Evolutionary conservation across 2,888 invertebrate species (phyloP), one percentile per base, ranked within the genome.

Genomic region (Clistopyga incitator): DNA sequence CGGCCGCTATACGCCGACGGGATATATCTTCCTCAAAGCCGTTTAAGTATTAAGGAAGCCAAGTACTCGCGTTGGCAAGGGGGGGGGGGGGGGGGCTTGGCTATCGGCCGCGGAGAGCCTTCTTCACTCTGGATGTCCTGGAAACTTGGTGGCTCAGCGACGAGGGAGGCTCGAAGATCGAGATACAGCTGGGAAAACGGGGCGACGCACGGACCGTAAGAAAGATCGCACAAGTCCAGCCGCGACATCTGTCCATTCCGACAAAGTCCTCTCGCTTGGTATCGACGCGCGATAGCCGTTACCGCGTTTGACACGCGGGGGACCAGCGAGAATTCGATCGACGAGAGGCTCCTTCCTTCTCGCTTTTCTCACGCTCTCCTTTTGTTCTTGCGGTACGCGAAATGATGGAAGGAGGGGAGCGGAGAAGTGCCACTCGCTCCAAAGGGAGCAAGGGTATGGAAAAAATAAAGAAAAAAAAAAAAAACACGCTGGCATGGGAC

Each of bases 311-410:
- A 54, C 23, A 71, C 29, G 15, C 50, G 13, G 20, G 29, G 18
- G 20, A 29, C 15, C 38, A 47, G 47, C 29, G 1, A 38, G 42
- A 74, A 70, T 64, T 79, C 42, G 59, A 59, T 71, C 65, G 50
- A 38, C 59, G 45, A 42, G 38, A n/a, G 68, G 61, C 8, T 38
- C 50, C n/a, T 34, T 56, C 34, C 29, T 56, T 56, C 72, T 25
- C 82, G 84, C n/a, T n/a, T n/a, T 86, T 85, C 86, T 87, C 86
- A 80, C 83, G 82, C 76, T 85, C 81, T 75, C 42, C 25, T 71
- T 83, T 85, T 84, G 80, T 83, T 85, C 74, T 77, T 78, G 81
- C 70, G 81, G 72, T 82, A 68, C 67, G 72, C 81, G 59, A 25
- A 42, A 56, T 64, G n/a, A n/a, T 18, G 29, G 10, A 15, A 25